Conservation (phyloP, 2,113 vertebrate species). For the pig (Sus scrofa) region T2T-Sscrofa CM000814.6:141128001-141128500, state of each 20-base stretch:
- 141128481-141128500: not conserved
- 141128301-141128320: not conserved
- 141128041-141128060: no score
- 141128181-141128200: not conserved
- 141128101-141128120: not conserved
- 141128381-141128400: no score
- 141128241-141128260: not conserved
- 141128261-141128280: not conserved
- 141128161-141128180: not conserved
- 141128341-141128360: not conserved
- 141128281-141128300: rapidly evolving
- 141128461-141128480: not conserved
- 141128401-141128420: not conserved
- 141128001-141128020: no score
- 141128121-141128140: rapidly evolving
- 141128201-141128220: not conserved
- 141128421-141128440: not conserved
- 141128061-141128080: no score
- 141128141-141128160: not conserved
- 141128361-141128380: not conserved
- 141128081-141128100: not conserved
- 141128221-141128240: not conserved
- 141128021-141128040: no score
- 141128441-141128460: rapidly evolving
- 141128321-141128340: rapidly evolving